phyloP scores from a whole-genome alignment of 1,140 invertebrate species.

The Planococcus citri region DNA sequence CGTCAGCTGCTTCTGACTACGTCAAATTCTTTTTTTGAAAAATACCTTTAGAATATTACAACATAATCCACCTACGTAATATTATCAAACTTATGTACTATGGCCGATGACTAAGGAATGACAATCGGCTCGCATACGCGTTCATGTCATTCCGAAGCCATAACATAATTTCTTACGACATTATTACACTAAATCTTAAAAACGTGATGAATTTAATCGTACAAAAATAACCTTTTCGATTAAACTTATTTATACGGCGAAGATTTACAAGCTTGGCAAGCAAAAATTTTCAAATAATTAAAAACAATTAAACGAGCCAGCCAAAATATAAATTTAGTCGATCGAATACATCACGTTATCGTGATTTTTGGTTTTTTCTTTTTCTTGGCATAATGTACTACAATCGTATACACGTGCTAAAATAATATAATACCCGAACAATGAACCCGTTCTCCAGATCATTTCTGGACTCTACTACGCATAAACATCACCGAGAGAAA shows the following conservation, averaged over 20 bases:
- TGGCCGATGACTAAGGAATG: background rate
- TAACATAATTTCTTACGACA: background rate
- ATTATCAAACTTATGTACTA: too few species aligned
- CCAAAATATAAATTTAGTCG: background rate
- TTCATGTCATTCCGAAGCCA: background rate
- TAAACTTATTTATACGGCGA: background rate
- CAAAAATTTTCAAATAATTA: too few species aligned
- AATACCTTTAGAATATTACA: too few species aligned
- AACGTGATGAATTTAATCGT: background rate
- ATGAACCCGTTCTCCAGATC: background rate
- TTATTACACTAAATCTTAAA: background rate
- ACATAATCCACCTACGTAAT: too few species aligned
- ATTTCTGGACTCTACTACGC: too few species aligned
- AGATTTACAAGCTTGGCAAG: background rate
- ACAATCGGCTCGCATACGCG: background rate
- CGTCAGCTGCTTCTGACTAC: too few species aligned
- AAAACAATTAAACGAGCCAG: background rate
- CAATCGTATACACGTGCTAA: background rate
- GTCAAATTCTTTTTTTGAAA: too few species aligned
- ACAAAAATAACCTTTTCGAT: background rate
- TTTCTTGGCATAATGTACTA: background rate
- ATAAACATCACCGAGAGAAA: background rate
- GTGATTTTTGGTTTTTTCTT: background rate
- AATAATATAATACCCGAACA: background rate
- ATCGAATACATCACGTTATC: background rate